These are phyloP conservation scores for Littorina saxatilis DNA, from an alignment of 1,140 invertebrate species.

Conservation along the genomic window DNA sequence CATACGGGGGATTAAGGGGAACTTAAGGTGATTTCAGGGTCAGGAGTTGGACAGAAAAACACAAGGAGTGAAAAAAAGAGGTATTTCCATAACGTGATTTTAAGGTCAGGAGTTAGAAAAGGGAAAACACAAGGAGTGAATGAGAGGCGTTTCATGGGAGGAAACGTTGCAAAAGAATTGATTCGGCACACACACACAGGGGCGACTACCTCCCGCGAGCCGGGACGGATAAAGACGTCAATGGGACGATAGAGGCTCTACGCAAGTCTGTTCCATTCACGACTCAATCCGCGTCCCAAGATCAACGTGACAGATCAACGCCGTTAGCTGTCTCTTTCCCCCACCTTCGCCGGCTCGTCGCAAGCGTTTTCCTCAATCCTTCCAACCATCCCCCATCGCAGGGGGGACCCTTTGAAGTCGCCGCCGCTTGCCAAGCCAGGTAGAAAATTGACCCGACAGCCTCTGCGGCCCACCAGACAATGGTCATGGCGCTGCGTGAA, in stretches of 20 bases:
- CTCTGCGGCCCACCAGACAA: background rate
- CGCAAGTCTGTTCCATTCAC: too few relatives aligned
- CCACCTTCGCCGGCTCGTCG: background rate
- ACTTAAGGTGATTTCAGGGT: too few relatives aligned
- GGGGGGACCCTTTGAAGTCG: slow-evolving; percentile 9
- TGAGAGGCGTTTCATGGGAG: background rate
- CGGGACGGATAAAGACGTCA: too few relatives aligned
- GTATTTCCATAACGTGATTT: too few relatives aligned
- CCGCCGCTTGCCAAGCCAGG: background rate
- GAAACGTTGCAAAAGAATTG: background rate
- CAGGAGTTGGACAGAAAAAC: too few relatives aligned
- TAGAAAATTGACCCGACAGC: background rate
- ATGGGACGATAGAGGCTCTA: too few relatives aligned
- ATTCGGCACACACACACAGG: too few relatives aligned
- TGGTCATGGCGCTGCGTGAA: slow-evolving; percentile 13
- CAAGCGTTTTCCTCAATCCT: background rate
- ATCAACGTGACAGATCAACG: background rate
- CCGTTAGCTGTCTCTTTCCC: slow-evolving; percentile 26
- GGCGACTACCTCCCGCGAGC: too few relatives aligned
- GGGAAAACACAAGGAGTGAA: background rate
- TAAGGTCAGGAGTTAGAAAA: too few relatives aligned
- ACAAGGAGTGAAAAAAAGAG: too few relatives aligned
- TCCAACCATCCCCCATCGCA: background rate
- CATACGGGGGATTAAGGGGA: too few relatives aligned
- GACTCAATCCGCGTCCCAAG: background rate